A percentile compares a stretch with the other conserved stretches of the same genome.
Evolutionary conservation across 2,113 vertebrate genomes (phyloP).

Genomic region (Candoia aspera): DNA sequence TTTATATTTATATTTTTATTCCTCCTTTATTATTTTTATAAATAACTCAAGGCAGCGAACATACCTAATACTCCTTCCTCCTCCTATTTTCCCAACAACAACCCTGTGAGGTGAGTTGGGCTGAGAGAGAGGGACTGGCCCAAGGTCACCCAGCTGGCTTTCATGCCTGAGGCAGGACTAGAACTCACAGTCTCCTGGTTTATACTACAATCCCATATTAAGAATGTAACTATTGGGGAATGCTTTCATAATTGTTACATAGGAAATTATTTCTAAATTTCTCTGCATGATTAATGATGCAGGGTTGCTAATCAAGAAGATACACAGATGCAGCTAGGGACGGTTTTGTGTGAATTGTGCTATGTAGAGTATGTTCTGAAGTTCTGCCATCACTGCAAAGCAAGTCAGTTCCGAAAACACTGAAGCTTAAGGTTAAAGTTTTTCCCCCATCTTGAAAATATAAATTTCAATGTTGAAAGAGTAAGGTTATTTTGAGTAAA

Average conservation of each 20-base stretch:
- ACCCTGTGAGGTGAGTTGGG: no score
- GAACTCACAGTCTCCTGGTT: no score
- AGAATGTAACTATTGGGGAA: neutral
- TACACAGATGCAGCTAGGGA: neutral
- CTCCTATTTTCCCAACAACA: no score
- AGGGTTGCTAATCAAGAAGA: neutral
- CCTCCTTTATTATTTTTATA: no score
- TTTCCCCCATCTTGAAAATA: slow-evolving; percentile 1
- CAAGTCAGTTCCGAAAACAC: neutral
- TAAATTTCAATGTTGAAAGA: slow-evolving; percentile 15
- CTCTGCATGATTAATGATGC: neutral
- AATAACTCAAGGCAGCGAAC: no score
- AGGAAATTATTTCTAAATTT: neutral
- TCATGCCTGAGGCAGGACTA: no score
- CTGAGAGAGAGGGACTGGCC: no score
- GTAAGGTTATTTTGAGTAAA: neutral
- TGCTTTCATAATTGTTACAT: neutral
- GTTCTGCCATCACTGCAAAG: neutral
- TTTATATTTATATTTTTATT: no score
- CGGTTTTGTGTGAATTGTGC: neutral
- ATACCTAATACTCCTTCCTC: no score
- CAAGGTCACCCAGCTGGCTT: no score
- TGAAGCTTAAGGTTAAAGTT: neutral
- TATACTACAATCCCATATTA: neutral
- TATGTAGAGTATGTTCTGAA: neutral